phyloP scores from a whole-genome alignment of 1,140 invertebrate genomes.

The Drosophila funebris region DNA sequence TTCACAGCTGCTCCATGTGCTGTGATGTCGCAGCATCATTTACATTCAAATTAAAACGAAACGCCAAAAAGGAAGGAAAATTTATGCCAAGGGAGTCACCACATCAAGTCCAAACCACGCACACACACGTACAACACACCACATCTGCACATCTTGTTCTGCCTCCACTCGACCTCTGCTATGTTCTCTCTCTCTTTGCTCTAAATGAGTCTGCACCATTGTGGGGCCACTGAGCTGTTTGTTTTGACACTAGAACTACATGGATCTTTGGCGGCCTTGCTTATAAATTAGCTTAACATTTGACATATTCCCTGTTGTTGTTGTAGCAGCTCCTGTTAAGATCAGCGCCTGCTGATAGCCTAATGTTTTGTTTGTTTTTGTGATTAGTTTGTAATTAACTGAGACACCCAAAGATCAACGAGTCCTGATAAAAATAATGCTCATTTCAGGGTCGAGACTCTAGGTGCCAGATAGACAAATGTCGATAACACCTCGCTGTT shows the following conservation, averaged over 20 bases:
- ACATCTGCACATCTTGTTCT: not conserved
- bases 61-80: conserved; percentile 66
- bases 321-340: conserved; percentile 54
- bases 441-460: conserved; percentile 1
- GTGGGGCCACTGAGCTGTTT: conserved; percentile 55
- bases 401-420: conserved; percentile 27
- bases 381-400: conserved; percentile 81
- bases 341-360: conserved; percentile 61
- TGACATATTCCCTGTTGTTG: conserved; percentile 48
- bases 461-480: conserved; percentile 78
- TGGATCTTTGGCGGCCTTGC: conserved; percentile 64
- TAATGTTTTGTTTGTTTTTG: conserved; percentile 76
- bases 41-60: conserved; percentile 81
- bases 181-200: not conserved
- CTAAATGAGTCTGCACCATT: conserved; percentile 56
- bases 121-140: not conserved
- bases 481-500: conserved; percentile 66
- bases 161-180: not conserved
- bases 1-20: conserved; percentile 43
- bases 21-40: conserved; percentile 69
- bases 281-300: conserved; percentile 73
- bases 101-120: not conserved
- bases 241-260: conserved; percentile 74
- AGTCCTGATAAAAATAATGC: conserved; percentile 22
- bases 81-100: conserved; percentile 67